These are phyloP conservation scores for Pyrrhia umbra DNA, from an alignment of 2,888 invertebrate species.

Conservation along the genomic window DNA sequence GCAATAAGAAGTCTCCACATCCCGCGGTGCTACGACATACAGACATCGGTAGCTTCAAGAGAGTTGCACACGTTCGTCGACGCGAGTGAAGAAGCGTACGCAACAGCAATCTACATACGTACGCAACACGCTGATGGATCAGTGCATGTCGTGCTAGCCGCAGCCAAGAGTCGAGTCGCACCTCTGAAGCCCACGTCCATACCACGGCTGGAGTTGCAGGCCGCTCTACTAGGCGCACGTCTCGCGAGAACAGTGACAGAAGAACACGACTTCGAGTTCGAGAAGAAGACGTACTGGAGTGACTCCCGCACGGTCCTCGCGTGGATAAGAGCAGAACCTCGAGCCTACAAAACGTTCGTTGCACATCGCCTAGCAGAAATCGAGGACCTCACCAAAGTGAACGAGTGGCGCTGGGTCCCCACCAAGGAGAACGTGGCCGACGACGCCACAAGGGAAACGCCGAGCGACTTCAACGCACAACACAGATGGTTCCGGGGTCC, in stretches of 20 bases:
- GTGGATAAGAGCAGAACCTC: slow-evolving; percentile 39
- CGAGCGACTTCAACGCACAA: background rate
- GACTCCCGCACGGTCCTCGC: slow-evolving; percentile 38
- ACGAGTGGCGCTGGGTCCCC: slow-evolving; percentile 48
- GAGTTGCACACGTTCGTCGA: background rate
- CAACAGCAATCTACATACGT: background rate
- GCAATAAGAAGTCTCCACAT: background rate
- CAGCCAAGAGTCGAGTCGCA: background rate
- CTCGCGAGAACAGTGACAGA: background rate
- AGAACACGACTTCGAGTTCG: background rate
- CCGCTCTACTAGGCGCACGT: background rate
- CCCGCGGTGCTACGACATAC: background rate
- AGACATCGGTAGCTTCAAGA: no score
- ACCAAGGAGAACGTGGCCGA: slow-evolving; percentile 43
- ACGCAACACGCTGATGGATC: background rate
- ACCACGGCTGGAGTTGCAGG: slow-evolving; percentile 5
- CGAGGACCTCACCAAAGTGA: slow-evolving; percentile 19
- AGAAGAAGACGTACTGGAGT: slow-evolving; percentile 21
- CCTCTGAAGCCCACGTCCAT: background rate
- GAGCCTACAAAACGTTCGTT: slow-evolving; percentile 41
- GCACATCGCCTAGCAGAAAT: slow-evolving; percentile 52
- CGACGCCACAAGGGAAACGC: slow-evolving; percentile 26
- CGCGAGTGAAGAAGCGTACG: background rate
- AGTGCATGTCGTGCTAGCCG: background rate
- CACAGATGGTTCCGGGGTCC: background rate